Conservation (phyloP, 2,888 invertebrate species). For the Automeris io region DNA sequence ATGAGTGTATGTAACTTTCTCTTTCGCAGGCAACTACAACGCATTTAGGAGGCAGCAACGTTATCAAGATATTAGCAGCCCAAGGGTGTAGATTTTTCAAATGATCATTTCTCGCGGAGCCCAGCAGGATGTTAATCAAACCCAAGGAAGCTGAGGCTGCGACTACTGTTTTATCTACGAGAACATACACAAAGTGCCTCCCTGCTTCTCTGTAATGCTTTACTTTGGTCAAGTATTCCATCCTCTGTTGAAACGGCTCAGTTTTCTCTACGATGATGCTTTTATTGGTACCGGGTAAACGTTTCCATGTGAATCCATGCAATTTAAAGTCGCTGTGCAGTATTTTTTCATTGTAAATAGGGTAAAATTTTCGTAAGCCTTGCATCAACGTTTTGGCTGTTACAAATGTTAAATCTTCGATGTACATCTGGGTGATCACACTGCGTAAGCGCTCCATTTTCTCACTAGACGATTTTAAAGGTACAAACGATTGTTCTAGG, state of each 20-base stretch:
- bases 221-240: constrained; percentile 21
- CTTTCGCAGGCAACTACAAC: constrained; percentile 2
- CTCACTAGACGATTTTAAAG: neutral
- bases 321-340: neutral
- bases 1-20: neutral
- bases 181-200: neutral
- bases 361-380: neutral
- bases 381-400: neutral
- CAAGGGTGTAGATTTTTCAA: neutral
- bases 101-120: too few relatives aligned
- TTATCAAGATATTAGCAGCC: constrained; percentile 1
- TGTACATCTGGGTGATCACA: neutral
- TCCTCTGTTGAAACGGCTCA: constrained; percentile 13
- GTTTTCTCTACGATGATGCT: constrained; percentile 22
- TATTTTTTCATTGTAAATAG: neutral
- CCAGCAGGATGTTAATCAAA: neutral
- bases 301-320: constrained; percentile 17
- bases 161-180: neutral
- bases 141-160: neutral
- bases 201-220: constrained; percentile 14
- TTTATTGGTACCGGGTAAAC: constrained; percentile 15
- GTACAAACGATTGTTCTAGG: neutral
- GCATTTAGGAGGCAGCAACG: constrained; percentile 2
- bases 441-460: neutral
- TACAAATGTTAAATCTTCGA: neutral